Base-by-base conservation (phyloP, 92 coral and sea anemone species). In the Nematostella vectensis region DNA sequence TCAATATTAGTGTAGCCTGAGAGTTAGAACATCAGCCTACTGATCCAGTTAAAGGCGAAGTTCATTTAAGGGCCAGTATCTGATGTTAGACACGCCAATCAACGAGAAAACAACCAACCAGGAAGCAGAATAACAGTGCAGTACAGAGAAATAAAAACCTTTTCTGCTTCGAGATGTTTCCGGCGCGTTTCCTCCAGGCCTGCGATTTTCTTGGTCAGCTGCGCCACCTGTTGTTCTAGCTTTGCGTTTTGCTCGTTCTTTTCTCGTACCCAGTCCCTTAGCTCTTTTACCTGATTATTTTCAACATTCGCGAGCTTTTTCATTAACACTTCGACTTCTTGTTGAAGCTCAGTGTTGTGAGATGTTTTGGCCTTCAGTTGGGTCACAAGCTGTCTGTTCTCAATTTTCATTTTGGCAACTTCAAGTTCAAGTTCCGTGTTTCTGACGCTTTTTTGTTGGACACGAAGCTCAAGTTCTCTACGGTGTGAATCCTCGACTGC, bases 191-290 rank as follows among this genome's bases (percentile, higher is more conserved):
- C 68, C 33, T 89, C 95, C 63, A 75, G 70, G 77, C 72, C 87
- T 10, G 88, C 88, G 37, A 75, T 71, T 74, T 80, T 78, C 53
- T 76, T 74, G 68, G 84, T 80, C 88, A 85, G 84, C 95, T 70
- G 81, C 22, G 73, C 61, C 17, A 80, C 72, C 62, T 80, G 88
- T 39, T 80, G 74, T 38, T 80, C 83, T 19, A 85, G 77, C 25
- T 63, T 68, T 39, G 45, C 66, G 59, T 69, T 76, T 2, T 54
- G 76, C 26, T 71, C 74, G 30, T 47, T 61, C 24, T 69, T 76
- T 16, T 69, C 77, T 36, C 74, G 72, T 68, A 68, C 58, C 68
- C 68, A 68, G 47, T 50, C 64, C 49, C 59, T 27, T 52, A 62
- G 62, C 47, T 55, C 76, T 15, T 71, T 63, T 30, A 68, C 82